These are phyloP conservation scores for Brachionichthys hirsutus DNA, from an alignment of 2,113 vertebrate genomes.

Conservation along the genomic window DNA sequence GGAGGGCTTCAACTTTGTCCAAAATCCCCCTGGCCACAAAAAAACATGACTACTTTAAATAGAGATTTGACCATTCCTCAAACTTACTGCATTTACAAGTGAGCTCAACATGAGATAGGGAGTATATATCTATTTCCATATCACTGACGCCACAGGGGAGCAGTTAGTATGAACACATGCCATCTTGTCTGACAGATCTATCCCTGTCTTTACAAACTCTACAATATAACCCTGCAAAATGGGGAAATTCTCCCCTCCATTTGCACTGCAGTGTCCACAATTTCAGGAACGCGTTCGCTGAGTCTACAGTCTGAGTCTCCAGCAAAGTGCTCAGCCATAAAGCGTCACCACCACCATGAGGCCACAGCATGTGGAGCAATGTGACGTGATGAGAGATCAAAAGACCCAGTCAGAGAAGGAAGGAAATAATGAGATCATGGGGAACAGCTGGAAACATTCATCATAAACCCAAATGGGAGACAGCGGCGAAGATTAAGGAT, in stretches of 20 bases:
- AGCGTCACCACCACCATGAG: constrained; percentile 63
- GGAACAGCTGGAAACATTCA: constrained; percentile 73
- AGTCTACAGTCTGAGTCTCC: not conserved
- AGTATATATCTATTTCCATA: constrained; percentile 55
- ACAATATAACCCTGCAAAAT: constrained; percentile 34
- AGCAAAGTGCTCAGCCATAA: constrained; percentile 37
- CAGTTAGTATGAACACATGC: constrained; percentile 32
- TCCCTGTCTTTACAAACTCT: constrained; percentile 27
- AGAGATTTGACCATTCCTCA: constrained; percentile 71
- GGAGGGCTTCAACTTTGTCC: constrained; percentile 71
- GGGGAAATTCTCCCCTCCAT: constrained; percentile 17
- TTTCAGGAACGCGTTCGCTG: constrained; percentile 19
- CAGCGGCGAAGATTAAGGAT: constrained; percentile 68
- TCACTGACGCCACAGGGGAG: constrained; percentile 46
- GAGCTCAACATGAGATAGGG: constrained; percentile 69
- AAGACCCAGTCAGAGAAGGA: constrained; percentile 20
- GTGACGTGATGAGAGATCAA: constrained; percentile 21
- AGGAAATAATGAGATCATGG: constrained; percentile 28
- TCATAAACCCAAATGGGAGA: constrained; percentile 60
- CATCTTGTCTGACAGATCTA: constrained; percentile 57
- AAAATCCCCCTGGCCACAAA: constrained; percentile 63
- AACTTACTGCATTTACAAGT: constrained; percentile 59
- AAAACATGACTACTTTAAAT: constrained; percentile 74
- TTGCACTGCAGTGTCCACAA: not conserved
- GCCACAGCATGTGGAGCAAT: constrained; percentile 32